Evolutionary conservation across 2,113 vertebrate species (phyloP), one percentile per base, ranked within the genome.

Genomic region (Colaptes auratus): DNA sequence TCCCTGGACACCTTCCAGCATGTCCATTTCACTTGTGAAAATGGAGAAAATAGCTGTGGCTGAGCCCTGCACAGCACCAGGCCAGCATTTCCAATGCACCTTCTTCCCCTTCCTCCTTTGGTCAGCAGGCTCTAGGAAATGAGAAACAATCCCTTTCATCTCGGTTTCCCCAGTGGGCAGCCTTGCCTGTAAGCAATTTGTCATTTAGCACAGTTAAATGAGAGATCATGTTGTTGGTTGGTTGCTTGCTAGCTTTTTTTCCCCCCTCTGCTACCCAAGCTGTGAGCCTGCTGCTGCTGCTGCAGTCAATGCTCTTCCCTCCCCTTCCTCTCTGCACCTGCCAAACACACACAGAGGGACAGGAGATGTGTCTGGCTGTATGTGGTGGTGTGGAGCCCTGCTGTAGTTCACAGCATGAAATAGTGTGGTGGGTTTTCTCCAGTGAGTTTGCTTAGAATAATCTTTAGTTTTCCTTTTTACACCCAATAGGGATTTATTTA

Each of bases 131-230:
- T 94, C 85, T 85, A 81, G 86, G 59, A 95, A 95, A 94, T 95
- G 82, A 95, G 94, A 95, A 92, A 91, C 90, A 92, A 88, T 90
- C 73, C 48, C 77, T 93, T 94, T 91, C 33, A 7, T 88, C 83
- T 70, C 92, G 86, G 72, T 94, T 83, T 94, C 94, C 93, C 95
- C 69, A 76, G 88, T 71, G 93, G 90, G 90, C 90, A 76, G 83
- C 86, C 83, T 73, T 93, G 86, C 87, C 96, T 93, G 94, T 86
- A 82, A 96, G 81, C 65, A 48, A 86, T 96, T 95, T 97, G 92
- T 96, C 93, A 93, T 94, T 96, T 93, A 95, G 81, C 86, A 24
- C 50, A 13, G 67, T 72, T 96, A 96, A 96, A 95, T 92, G 92
- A 96, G 89, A 96, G 95, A 96, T 94, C 75, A 89, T 82, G 69